Evolutionary conservation across 2,888 invertebrate species (phyloP).

Genomic region (Eupithecia pulchellata): DNA sequence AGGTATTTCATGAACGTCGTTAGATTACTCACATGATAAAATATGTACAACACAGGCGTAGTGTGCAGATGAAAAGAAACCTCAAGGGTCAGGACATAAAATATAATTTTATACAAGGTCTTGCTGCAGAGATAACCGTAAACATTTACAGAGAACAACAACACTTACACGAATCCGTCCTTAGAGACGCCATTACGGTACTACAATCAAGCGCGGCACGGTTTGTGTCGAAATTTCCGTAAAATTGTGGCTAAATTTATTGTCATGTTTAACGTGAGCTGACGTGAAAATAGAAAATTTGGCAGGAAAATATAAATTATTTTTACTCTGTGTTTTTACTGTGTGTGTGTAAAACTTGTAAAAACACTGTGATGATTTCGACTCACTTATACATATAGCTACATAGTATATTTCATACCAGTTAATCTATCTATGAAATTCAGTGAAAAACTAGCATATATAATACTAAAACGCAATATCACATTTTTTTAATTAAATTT

Average conservation of each 20-base stretch:
- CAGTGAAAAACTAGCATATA: not conserved
- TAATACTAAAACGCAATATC: too few species aligned
- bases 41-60: constrained; percentile 9
- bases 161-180: constrained; percentile 42
- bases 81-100: constrained; percentile 35
- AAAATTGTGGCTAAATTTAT: not conserved
- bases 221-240: constrained; percentile 14
- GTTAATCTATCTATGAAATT: not conserved
- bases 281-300: not conserved
- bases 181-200: constrained; percentile 34
- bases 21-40: not conserved
- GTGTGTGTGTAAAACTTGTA: constrained; percentile 4
- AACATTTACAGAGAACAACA: constrained; percentile 43
- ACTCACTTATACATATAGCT: not conserved
- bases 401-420: not conserved
- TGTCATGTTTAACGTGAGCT: not conserved
- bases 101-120: constrained; percentile 44
- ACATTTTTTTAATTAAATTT: too few species aligned
- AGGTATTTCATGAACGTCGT: not conserved
- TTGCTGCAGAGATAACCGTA: constrained; percentile 40
- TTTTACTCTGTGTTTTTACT: not conserved
- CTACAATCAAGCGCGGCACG: constrained; percentile 29
- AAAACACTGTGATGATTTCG: not conserved
- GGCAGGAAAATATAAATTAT: not conserved
- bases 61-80: constrained; percentile 35